Conservation (phyloP, 2,888 invertebrate genomes). For the Ernsta delagoae region DNA sequence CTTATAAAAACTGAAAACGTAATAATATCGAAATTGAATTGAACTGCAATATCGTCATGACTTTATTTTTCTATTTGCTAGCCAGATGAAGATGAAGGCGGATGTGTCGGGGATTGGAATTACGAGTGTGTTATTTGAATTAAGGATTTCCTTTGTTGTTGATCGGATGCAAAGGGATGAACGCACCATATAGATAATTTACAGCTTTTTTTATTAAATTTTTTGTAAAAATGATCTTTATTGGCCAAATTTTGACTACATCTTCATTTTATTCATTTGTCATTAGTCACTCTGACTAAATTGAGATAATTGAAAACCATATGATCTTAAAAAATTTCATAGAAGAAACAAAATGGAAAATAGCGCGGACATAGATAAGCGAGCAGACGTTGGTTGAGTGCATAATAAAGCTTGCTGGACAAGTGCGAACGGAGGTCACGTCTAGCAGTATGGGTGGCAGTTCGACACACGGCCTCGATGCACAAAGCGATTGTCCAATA, state of each 20-base stretch:
- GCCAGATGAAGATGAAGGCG: neutral
- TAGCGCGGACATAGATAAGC: constrained; percentile 56
- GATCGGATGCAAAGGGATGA: neutral
- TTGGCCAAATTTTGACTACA: no score
- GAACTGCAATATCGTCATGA: neutral
- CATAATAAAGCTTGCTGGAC: constrained; percentile 72
- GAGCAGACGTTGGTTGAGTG: constrained; percentile 58
- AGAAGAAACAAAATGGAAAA: no score
- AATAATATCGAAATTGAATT: neutral
- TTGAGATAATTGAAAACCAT: no score
- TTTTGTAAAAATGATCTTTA: no score
- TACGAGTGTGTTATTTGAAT: neutral
- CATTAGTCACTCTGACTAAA: no score
- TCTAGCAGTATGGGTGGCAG: constrained; percentile 60
- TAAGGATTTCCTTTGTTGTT: neutral
- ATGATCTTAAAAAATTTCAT: no score
- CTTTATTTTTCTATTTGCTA: neutral
- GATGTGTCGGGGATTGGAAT: neutral
- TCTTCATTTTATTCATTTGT: no score
- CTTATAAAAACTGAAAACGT: neutral
- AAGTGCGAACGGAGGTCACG: constrained; percentile 71
- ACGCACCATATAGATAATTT: no score
- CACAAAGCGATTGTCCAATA: constrained; percentile 8
- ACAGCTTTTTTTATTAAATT: no score
- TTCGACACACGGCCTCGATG: constrained; percentile 46